A percentile compares a stretch with the other conserved stretches of the same genome.
These are phyloP conservation scores for Paradisaea rubra DNA, from an alignment of 2,113 vertebrate species.

Conservation along the genomic window DNA sequence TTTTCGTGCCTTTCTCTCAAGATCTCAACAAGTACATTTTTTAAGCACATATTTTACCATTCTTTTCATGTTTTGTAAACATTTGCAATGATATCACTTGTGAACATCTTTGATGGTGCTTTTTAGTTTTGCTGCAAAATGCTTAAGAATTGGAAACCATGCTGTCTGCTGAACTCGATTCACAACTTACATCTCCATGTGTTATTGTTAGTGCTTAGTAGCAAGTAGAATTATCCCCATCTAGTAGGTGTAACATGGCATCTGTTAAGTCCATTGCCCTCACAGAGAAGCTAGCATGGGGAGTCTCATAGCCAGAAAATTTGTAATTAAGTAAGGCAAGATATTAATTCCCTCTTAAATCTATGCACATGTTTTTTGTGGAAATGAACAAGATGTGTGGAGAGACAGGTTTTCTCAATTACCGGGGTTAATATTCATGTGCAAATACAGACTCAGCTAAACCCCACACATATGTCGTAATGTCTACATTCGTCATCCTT, in stretches of 20 bases:
- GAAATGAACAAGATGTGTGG: conserved; percentile 54
- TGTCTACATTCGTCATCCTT: conserved; percentile 48
- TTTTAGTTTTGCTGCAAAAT: conserved; percentile 57
- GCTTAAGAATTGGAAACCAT: conserved; percentile 31
- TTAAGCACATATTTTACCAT: conserved; percentile 51
- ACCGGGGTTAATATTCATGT: conserved; percentile 60
- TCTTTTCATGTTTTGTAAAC: conserved; percentile 56
- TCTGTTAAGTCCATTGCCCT: conserved; percentile 38
- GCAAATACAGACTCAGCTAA: conserved; percentile 63
- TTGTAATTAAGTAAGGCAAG: conserved; percentile 53
- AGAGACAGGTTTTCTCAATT: conserved; percentile 43
- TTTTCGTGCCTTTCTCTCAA: not conserved
- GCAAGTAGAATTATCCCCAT: conserved; percentile 11
- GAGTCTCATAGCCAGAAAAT: conserved; percentile 31
- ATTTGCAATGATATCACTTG: conserved; percentile 43
- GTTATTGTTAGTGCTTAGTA: conserved; percentile 39
- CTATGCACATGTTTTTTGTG: conserved; percentile 44
- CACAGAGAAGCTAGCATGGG: not conserved
- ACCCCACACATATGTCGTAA: conserved; percentile 61
- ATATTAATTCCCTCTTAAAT: conserved; percentile 50
- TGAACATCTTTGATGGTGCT: conserved; percentile 56
- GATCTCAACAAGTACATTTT: conserved; percentile 30
- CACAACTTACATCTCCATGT: conserved; percentile 35
- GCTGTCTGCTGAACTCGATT: conserved; percentile 47
- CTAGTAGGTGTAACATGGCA: conserved; percentile 25